Base-by-base conservation (phyloP, 2,888 invertebrate genomes). In the Xestia sexstrigata region DNA sequence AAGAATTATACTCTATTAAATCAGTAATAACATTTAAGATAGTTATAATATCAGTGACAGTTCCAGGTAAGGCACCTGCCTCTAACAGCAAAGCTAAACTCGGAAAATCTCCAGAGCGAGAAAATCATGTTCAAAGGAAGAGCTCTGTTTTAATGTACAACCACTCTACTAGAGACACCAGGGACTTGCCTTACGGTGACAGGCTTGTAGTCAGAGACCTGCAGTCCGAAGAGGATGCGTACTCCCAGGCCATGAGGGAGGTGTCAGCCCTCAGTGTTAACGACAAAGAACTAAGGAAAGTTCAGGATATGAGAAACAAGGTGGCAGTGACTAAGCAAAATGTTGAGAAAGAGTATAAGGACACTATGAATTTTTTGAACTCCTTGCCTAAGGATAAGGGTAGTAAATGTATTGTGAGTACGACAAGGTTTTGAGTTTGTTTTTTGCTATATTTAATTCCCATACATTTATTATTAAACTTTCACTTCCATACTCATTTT, bases 271-370 rank as follows among this genome's bases (percentile, higher is more conserved):
- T 84, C 15, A 78, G 88, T 17, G 66, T 71, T 8, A 89, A 89
- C 65, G 90, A 91, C 42, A 90, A 90, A 60, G 90, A 92, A 35
- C 88, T 90, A 26, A 94, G 91, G 58, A 93, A 91, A 81, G 78
- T 92, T n/a, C 92, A 93, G 74, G 91, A 94, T 63, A 88, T 91
- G 84, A 93, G 95, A 76, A 93, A 90, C 80, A 96, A 92, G 90
- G 90, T 96, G 69, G 96, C 96, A 17, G 89, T 95, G 87, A 92
- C 98, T 83, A 98, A 98, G 93, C 97, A 99, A 87, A 97, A 98
- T 90, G 93, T 96, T 66, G 96, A 97, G 76, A 96, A 95, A 77
- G 97, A 97, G 84, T 96, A 95, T 83, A 93, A 91, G 76, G 96
- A 96, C 74, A 96, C 96, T 58, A 92, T 96, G 81, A 92, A 93